phyloP scores from a whole-genome alignment of 1,140 invertebrate genomes.

The Hermatobates lingyangjiaoensis region DNA sequence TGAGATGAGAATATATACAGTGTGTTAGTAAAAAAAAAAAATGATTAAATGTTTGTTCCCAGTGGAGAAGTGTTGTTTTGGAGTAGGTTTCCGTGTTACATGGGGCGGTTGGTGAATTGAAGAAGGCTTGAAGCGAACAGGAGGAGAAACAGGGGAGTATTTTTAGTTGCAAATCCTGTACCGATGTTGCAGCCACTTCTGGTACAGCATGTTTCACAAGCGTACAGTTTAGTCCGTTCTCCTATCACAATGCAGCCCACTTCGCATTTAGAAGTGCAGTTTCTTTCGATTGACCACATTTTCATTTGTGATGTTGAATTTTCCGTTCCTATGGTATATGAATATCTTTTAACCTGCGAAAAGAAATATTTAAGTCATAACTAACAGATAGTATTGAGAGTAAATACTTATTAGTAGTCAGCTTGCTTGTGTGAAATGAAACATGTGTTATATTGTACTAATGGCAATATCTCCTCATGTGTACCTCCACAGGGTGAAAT shows the following conservation, averaged over 20 bases:
- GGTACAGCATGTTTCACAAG: constrained; percentile 58
- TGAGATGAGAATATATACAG: too few species aligned
- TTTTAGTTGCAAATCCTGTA: too few species aligned
- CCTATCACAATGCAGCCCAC: constrained; percentile 67
- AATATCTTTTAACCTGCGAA: constrained; percentile 57
- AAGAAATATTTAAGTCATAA: constrained; percentile 5
- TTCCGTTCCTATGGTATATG: constrained; percentile 60
- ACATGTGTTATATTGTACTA: not conserved
- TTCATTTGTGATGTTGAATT: constrained; percentile 50
- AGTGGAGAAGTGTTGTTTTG: too few species aligned
- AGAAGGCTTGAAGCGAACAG: too few species aligned
- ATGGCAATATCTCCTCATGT: not conserved
- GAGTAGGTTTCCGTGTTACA: too few species aligned
- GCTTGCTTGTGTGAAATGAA: not conserved
- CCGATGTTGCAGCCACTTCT: constrained; percentile 50
- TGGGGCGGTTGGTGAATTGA: too few species aligned
- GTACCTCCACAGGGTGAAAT: not conserved
- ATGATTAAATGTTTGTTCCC: too few species aligned
- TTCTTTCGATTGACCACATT: constrained; percentile 63
- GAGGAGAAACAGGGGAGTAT: too few species aligned
- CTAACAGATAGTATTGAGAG: not conserved
- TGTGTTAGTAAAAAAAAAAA: too few species aligned
- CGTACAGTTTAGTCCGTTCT: constrained; percentile 64
- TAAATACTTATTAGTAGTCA: too few species aligned
- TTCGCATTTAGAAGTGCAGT: constrained; percentile 62